Evolutionary conservation across 2,888 invertebrate species (phyloP).

Genomic region (Sinotaia quadrata): DNA sequence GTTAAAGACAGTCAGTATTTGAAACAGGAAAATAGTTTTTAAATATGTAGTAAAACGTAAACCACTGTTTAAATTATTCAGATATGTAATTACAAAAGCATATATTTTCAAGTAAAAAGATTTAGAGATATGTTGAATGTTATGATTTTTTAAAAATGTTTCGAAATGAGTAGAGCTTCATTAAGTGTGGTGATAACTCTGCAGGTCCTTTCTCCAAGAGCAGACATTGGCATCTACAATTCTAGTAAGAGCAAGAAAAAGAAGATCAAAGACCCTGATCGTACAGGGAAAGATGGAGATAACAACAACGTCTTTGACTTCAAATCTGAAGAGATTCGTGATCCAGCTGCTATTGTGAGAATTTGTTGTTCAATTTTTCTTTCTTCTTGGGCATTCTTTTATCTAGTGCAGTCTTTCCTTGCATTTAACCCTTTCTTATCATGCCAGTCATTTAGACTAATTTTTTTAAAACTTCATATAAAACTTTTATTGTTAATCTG

Average conservation of each 20-base stretch:
- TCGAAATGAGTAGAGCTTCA: neutral
- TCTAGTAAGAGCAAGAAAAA: slow-evolving; percentile 68
- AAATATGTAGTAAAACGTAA: too few species aligned
- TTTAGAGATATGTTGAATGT: too few species aligned
- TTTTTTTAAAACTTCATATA: neutral
- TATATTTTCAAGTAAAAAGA: too few species aligned
- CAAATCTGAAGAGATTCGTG: slow-evolving; percentile 67
- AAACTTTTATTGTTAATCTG: too few species aligned
- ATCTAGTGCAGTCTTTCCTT: neutral
- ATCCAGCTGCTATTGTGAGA: slow-evolving; percentile 71
- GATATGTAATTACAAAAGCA: too few species aligned
- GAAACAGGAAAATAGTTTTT: too few species aligned
- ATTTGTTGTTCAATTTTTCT: neutral
- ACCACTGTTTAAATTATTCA: too few species aligned
- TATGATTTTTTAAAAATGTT: too few species aligned
- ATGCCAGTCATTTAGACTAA: neutral
- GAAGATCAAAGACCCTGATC: slow-evolving; percentile 57
- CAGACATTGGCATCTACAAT: slow-evolving; percentile 70
- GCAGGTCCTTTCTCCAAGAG: slow-evolving; percentile 73
- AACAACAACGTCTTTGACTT: slow-evolving; percentile 54
- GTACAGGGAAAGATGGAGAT: slow-evolving; percentile 55
- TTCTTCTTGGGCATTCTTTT: too few species aligned
- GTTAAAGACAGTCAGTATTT: too few species aligned
- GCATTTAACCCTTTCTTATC: neutral
- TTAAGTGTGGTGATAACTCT: slow-evolving; percentile 1